phyloP scores from a whole-genome alignment of 2,113 vertebrate species.

The Prietella phreatophila region DNA sequence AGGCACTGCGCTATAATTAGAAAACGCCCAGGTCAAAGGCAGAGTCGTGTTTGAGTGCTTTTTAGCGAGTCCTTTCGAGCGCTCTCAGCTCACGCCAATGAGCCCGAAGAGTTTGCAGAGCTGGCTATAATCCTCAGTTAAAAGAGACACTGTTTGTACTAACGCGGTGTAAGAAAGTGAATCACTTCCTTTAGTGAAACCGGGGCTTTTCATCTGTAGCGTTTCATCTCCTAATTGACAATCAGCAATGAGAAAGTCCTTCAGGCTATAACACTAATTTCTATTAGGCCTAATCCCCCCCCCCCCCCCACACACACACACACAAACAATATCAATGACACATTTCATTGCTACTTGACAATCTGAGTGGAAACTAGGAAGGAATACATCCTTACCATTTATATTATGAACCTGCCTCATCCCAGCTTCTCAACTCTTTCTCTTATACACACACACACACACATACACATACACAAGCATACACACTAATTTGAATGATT shows the following conservation, averaged over 20 bases:
- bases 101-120: slow-evolving; percentile 73
- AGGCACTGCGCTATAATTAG: slow-evolving; percentile 65
- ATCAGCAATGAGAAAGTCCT: slow-evolving; percentile 38
- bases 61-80: slow-evolving; percentile 69
- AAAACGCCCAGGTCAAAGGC: slow-evolving; percentile 66
- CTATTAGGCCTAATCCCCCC: background rate
- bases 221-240: slow-evolving; percentile 57
- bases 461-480: background rate
- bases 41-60: slow-evolving; percentile 67
- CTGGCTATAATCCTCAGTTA: slow-evolving; percentile 72
- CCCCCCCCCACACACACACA: too few species aligned
- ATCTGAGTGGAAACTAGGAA: background rate
- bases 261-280: background rate
- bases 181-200: slow-evolving; percentile 64
- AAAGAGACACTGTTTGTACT: slow-evolving; percentile 66
- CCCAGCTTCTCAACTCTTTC: too few species aligned
- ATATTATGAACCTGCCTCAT: slow-evolving; percentile 9
- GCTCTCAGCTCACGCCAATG: slow-evolving; percentile 67
- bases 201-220: slow-evolving; percentile 58
- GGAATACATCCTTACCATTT: background rate
- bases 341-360: background rate
- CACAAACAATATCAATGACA: background rate
- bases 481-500: background rate
- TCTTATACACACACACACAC: too few species aligned
- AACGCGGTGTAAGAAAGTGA: slow-evolving; percentile 61